Evolutionary conservation across 2,888 invertebrate species (phyloP).

Genomic region (Boloria selene): DNA sequence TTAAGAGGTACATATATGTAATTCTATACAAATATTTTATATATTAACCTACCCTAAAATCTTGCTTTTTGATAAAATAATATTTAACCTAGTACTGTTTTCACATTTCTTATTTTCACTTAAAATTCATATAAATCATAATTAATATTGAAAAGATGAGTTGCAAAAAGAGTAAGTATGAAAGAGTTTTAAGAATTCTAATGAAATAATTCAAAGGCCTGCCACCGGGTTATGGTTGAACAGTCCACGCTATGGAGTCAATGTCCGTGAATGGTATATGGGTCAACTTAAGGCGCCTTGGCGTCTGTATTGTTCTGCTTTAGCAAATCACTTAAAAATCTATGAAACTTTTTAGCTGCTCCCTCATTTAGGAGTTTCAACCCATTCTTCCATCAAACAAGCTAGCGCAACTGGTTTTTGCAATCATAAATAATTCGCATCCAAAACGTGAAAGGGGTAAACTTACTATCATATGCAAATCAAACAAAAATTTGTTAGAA

Average conservation of each 20-base stretch:
- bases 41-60: too few species aligned
- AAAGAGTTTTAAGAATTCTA: conserved; percentile 32
- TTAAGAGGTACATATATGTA: too few species aligned
- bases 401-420: conserved; percentile 55
- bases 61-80: neutral
- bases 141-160: conserved; percentile 26
- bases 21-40: too few species aligned
- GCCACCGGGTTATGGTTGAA: conserved; percentile 30
- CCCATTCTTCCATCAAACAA: conserved; percentile 46
- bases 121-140: neutral
- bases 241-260: conserved; percentile 63
- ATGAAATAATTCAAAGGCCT: conserved; percentile 35
- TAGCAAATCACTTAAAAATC: conserved; percentile 54
- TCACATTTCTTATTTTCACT: conserved; percentile 2
- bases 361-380: conserved; percentile 42
- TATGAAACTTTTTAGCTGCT: conserved; percentile 49
- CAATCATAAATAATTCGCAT: conserved; percentile 61
- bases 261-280: conserved; percentile 73
- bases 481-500: conserved; percentile 44
- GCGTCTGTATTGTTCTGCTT: conserved; percentile 69
- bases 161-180: conserved; percentile 29
- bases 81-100: neutral
- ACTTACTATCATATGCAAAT: conserved; percentile 52
- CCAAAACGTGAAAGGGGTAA: conserved; percentile 54
- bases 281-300: conserved; percentile 77